Evolutionary conservation across 2,113 vertebrate genomes (phyloP).

Genomic region (Siniperca chuatsi): DNA sequence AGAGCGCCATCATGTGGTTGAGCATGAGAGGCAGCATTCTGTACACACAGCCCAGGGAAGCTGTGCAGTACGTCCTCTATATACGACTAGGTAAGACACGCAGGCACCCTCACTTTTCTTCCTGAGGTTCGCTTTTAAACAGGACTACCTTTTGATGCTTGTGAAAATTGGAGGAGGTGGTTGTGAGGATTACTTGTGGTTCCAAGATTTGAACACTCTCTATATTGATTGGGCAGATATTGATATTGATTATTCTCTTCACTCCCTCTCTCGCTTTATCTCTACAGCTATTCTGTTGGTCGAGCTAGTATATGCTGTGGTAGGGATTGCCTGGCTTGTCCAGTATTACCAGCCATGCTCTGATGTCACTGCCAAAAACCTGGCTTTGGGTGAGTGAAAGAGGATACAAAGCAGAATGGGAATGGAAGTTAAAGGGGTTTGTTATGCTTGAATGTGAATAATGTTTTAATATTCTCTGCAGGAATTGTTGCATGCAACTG

Average conservation of each 20-base stretch:
- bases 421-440: neutral
- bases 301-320: conserved; percentile 96
- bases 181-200: conserved; percentile 10
- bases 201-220: conserved; percentile 17
- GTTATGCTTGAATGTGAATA: conserved; percentile 6
- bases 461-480: conserved; percentile 69
- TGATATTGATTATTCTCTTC: conserved; percentile 19
- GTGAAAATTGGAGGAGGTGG: neutral
- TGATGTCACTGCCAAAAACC: conserved; percentile 96
- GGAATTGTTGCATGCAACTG: conserved; percentile 99
- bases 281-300: conserved; percentile 94
- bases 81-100: conserved; percentile 93
- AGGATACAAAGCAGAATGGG: neutral
- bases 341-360: conserved; percentile 98
- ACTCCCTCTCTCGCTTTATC: neutral
- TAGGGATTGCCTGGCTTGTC: conserved; percentile 96
- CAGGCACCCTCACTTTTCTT: neutral
- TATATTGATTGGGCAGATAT: conserved; percentile 23
- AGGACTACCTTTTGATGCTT: neutral
- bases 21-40: conserved; percentile 99
- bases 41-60: conserved; percentile 97
- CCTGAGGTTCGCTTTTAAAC: neutral
- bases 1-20: conserved; percentile 99
- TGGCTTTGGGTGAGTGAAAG: conserved; percentile 91
- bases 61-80: conserved; percentile 98